These are phyloP conservation scores for Drosophila anomalata DNA, from an alignment of 2,888 invertebrate species.

Conservation along the genomic window DNA sequence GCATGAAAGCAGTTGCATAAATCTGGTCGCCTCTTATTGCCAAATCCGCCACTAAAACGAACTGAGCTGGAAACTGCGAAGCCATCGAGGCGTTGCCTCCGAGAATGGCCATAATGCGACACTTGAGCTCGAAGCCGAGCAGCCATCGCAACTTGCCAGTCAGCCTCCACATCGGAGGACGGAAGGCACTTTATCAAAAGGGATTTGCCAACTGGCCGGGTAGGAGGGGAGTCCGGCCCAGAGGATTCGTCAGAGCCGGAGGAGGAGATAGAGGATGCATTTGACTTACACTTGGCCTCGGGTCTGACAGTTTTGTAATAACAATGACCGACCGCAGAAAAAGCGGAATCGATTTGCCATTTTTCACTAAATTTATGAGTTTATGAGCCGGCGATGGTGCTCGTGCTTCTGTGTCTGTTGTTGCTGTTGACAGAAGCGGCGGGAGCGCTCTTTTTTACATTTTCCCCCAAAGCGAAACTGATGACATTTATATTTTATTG, in stretches of 20 bases:
- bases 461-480: constrained; percentile 29
- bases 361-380: constrained; percentile 75
- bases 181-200: constrained; percentile 76
- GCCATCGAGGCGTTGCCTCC: constrained; percentile 54
- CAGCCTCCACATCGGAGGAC: constrained; percentile 32
- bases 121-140: constrained; percentile 41
- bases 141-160: constrained; percentile 9
- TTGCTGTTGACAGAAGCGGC: constrained; percentile 21
- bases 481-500: constrained; percentile 66
- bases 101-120: constrained; percentile 68
- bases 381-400: constrained; percentile 61
- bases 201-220: constrained; percentile 60
- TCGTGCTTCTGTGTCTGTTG: constrained; percentile 22
- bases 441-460: constrained; percentile 47
- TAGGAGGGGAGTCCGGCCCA: constrained; percentile 26
- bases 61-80: constrained; percentile 50
- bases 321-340: constrained; percentile 66
- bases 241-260: constrained; percentile 9
- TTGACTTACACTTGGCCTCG: constrained; percentile 47
- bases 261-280: constrained; percentile 37
- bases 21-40: constrained; percentile 64
- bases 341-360: constrained; percentile 73
- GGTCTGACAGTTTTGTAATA: constrained; percentile 70
- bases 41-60: constrained; percentile 71
- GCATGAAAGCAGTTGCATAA: constrained; percentile 64